Percentiles rank a stretch among this genome's conserved stretches.
Evolutionary conservation across 2,797 vertebrate genomes (phyloP).

Genomic region (Sitta carolinensis): DNA sequence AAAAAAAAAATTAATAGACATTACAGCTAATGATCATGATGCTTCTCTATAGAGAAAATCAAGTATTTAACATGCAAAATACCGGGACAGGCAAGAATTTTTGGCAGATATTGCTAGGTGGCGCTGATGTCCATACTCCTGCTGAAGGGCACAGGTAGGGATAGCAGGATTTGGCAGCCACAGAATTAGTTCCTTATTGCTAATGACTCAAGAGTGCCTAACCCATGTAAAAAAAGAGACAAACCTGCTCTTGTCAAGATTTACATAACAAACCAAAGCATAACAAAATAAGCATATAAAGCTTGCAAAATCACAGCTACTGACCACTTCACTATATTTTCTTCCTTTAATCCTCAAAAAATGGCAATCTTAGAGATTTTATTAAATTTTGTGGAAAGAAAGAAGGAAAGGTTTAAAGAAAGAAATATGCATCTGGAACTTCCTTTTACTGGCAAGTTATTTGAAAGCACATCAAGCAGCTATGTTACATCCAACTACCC

Average conservation of each 20-base stretch:
- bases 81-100: background rate
- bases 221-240: background rate
- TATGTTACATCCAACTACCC: background rate
- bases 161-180: background rate
- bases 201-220: background rate
- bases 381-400: background rate
- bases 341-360: background rate
- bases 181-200: background rate
- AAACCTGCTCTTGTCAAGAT: background rate
- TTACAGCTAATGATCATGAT: background rate
- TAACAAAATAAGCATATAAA: background rate
- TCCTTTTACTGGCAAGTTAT: background rate
- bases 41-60: background rate
- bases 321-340: background rate
- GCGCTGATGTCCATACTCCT: background rate
- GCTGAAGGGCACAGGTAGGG: background rate
- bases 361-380: background rate
- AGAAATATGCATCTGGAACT: background rate
- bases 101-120: background rate
- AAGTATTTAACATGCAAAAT: background rate
- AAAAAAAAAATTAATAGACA: background rate
- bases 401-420: background rate
- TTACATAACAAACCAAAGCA: background rate
- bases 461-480: background rate
- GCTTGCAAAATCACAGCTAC: background rate